phyloP scores from a whole-genome alignment of 2,113 vertebrate genomes.

The Thunnus thynnus region DNA sequence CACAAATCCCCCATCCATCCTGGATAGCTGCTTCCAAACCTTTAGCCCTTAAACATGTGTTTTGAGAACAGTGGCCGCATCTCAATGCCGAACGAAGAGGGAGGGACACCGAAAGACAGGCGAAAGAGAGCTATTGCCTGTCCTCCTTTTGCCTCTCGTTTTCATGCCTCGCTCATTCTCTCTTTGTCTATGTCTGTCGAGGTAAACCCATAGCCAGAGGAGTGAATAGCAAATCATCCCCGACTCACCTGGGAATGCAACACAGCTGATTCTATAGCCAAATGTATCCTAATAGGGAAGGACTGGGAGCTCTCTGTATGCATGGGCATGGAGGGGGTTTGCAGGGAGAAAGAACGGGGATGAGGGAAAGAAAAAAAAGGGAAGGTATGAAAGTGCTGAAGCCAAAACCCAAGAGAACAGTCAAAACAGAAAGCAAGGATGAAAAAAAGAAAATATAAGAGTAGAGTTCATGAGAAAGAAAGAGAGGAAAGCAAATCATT shows the following conservation, averaged over 20 bases:
- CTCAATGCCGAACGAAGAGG: constrained; percentile 55
- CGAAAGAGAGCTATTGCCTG: constrained; percentile 32
- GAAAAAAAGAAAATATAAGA: neutral
- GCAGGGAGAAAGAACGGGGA: constrained; percentile 1
- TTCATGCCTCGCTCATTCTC: constrained; percentile 21
- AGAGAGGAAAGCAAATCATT: constrained; percentile 25
- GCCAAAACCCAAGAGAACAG: constrained; percentile 28
- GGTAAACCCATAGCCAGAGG: constrained; percentile 73
- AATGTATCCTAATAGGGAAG: constrained; percentile 70
- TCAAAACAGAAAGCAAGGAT: neutral
- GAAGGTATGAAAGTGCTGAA: constrained; percentile 24
- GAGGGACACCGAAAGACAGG: constrained; percentile 48
- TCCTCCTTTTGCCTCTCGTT: constrained; percentile 42
- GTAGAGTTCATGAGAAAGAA: constrained; percentile 7
- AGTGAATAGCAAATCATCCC: constrained; percentile 73
- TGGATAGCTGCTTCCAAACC: constrained; percentile 70
- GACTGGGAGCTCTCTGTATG: constrained; percentile 33
- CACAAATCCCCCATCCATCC: constrained; percentile 78
- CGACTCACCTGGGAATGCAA: constrained; percentile 68
- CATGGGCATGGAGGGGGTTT: constrained; percentile 7
- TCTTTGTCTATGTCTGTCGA: constrained; percentile 45
- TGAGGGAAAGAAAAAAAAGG: constrained; percentile 7
- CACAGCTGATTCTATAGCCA: constrained; percentile 61
- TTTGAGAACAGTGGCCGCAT: constrained; percentile 63
- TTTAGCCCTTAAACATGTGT: constrained; percentile 78